Conservation (phyloP, 2,113 vertebrate species). For the Myxocyprinus asiaticus region DNA sequence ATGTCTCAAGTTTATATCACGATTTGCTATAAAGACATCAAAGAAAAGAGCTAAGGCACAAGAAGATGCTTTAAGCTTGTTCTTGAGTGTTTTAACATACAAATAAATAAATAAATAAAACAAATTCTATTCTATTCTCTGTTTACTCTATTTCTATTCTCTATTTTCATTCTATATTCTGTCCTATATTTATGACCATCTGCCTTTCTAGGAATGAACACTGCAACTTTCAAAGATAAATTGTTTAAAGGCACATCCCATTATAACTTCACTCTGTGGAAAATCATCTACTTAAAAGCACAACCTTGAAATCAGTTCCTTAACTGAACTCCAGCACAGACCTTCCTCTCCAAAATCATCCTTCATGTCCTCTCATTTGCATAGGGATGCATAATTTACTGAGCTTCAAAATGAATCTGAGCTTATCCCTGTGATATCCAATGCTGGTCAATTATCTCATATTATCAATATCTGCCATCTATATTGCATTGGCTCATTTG, state of each 20-base stretch:
- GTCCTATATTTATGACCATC: too few species aligned
- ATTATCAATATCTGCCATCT: constrained; percentile 64
- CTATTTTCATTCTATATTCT: too few species aligned
- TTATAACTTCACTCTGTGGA: not conserved
- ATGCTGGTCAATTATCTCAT: constrained; percentile 60
- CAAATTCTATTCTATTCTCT: too few species aligned
- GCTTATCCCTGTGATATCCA: constrained; percentile 56
- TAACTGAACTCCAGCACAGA: constrained; percentile 33
- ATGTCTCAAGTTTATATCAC: not conserved
- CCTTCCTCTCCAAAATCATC: constrained; percentile 51
- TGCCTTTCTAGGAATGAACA: not conserved
- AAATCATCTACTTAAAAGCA: not conserved
- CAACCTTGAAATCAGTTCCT: not conserved
- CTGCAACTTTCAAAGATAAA: not conserved
- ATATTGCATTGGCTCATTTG: constrained; percentile 64
- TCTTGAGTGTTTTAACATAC: too few species aligned
- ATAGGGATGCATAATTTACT: constrained; percentile 51
- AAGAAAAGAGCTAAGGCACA: not conserved
- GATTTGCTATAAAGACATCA: not conserved
- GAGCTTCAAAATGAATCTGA: constrained; percentile 55
- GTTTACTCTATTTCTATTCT: too few species aligned
- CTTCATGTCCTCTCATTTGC: constrained; percentile 55
- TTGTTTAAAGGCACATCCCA: not conserved
- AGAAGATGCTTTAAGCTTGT: too few species aligned
- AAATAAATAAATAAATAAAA: too few species aligned